These are phyloP conservation scores for Drosophila chauvacae DNA, from an alignment of 1,140 invertebrate species.

Conservation along the genomic window DNA sequence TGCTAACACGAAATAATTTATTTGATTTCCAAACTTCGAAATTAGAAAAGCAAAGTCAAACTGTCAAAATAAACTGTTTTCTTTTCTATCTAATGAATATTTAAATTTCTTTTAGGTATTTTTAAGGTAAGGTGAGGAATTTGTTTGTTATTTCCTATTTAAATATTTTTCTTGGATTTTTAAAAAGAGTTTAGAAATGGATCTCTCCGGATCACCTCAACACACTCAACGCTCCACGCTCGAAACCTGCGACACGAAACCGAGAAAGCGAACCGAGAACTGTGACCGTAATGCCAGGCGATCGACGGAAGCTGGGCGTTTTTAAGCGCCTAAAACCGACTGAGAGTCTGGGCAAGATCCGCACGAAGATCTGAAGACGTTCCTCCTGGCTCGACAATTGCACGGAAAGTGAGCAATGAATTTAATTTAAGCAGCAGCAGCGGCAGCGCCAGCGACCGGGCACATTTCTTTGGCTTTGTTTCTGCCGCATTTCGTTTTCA, in stretches of 20 bases:
- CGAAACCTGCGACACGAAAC: constrained; percentile 7
- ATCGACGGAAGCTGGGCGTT: constrained; percentile 27
- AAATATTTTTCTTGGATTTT: neutral
- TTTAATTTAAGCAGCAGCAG: constrained; percentile 67
- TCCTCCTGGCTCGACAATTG: constrained; percentile 58
- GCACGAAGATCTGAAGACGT: constrained; percentile 17
- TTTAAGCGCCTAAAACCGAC: constrained; percentile 19
- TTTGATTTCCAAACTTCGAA: neutral
- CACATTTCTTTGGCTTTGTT: constrained; percentile 81
- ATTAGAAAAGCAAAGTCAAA: neutral
- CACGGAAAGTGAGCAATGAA: constrained; percentile 65
- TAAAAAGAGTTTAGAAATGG: neutral
- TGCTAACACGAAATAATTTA: neutral
- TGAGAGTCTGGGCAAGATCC: constrained; percentile 5
- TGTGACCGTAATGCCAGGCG: constrained; percentile 32
- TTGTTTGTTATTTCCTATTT: neutral
- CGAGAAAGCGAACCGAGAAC: constrained; percentile 21
- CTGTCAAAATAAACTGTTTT: neutral
- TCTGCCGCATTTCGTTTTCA: constrained; percentile 58
- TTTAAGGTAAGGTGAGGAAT: neutral
- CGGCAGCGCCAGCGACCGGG: constrained; percentile 28
- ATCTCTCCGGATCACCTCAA: constrained; percentile 13
- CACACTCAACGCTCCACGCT: constrained; percentile 5
- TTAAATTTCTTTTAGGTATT: neutral
- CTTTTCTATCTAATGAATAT: no score